Base-by-base conservation (phyloP, 1,140 invertebrate genomes). In the Calephelis virginiensis region DNA sequence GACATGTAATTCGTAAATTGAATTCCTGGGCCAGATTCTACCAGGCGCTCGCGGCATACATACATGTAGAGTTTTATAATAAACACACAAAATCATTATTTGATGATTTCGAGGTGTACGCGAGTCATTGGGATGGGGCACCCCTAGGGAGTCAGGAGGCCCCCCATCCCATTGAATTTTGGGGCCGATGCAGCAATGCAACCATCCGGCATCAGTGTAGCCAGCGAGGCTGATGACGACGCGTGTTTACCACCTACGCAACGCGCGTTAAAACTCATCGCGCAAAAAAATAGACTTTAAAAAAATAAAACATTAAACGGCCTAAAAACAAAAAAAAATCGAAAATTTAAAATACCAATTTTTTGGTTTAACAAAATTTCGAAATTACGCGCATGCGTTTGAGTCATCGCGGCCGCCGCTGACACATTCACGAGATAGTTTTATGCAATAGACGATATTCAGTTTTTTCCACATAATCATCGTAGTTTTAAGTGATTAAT, bases 21-120 rank as follows among this genome's bases (percentile, higher is more conserved):
- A 77, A 81, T 81, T 81, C 73, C 71, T 77, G 73, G 74, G 68
- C 71, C 74, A 74, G 69, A 67, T 75, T 71, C 74, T 79, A 68
- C 66, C 72, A 77, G 67, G 40, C 40, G 40, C 69, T 62, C 67
- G 59, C 64, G 6, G 65, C 69, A 67, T 61, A 37, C 65, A 74
- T 77, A 75, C 73, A 68, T 75, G 68, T 73, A 63, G 64, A 80
- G 77, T 89, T 86, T 90, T 90, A 89, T 88, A 82, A 85, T 88
- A 86, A 88, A 87, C 86, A 87, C 79, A 80, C 80, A 83, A 88
- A 89, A 90, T 89, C 88, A 90, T 90, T 90, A 89, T 88, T 89
- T 89, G 88, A 90, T 89, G 86, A 90, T 90, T 89, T 78, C 79
- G 80, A 80, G 82, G 86, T 78, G 79, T 73, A 78, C 77, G 83